phyloP scores from a whole-genome alignment of 2,113 vertebrate genomes.

The Gymnocephalus cernua region DNA sequence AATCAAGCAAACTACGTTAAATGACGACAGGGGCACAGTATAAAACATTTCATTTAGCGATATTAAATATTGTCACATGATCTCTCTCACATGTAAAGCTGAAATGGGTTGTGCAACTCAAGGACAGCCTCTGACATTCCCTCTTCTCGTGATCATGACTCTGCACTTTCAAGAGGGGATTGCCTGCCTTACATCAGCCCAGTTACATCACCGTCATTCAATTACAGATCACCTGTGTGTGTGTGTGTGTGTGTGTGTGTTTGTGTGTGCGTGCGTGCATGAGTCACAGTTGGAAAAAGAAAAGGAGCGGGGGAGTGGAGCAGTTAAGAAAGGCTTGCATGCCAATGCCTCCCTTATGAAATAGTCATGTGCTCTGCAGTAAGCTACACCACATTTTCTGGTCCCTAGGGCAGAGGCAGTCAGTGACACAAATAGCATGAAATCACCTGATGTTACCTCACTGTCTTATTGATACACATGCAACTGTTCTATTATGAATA shows the following conservation, averaged over 20 bases:
- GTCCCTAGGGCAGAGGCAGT: not conserved
- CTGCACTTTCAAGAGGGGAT: conserved; percentile 56
- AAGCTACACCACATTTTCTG: not conserved
- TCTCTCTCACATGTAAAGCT: not conserved
- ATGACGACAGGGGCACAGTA: not conserved
- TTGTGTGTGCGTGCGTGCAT: conserved; percentile 4
- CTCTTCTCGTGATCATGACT: conserved; percentile 68
- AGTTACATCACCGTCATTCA: conserved; percentile 67
- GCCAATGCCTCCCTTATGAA: conserved; percentile 8
- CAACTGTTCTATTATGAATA: not conserved
- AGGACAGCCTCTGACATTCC: not conserved
- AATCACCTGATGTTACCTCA: not conserved
- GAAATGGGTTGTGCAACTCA: conserved; percentile 49
- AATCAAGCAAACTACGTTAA: not conserved
- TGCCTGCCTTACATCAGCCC: conserved; percentile 65
- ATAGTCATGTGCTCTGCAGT: conserved; percentile 24
- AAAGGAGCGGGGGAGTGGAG: conserved; percentile 13
- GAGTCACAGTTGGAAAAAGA: conserved; percentile 40
- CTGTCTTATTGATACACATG: not conserved
- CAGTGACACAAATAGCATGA: not conserved
- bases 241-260: not conserved
- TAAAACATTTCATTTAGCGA: not conserved
- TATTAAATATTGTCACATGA: conserved; percentile 28
- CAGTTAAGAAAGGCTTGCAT: conserved; percentile 41
- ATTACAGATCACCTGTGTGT: conserved; percentile 47